These are phyloP conservation scores for Gymnothorax reevesii DNA, from an alignment of 2,797 vertebrate species.

Conservation along the genomic window DNA sequence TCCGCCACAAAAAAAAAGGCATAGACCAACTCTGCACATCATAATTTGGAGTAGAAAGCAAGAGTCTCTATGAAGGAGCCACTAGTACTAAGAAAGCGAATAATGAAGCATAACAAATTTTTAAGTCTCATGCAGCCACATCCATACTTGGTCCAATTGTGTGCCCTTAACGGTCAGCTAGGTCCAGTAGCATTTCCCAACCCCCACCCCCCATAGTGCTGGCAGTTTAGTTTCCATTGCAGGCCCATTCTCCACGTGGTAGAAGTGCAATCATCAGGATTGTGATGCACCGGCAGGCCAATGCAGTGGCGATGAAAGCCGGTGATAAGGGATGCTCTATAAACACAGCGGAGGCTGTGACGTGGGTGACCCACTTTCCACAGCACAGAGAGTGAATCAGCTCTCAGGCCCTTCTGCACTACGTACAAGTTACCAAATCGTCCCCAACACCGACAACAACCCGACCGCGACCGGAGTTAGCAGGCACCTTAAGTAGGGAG, in stretches of 20 bases:
- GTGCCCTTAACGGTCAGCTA: too few relatives aligned
- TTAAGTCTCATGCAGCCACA: too few relatives aligned
- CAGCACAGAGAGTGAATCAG: slow-evolving; percentile 6
- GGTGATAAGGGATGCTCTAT: background rate
- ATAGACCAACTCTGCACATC: too few relatives aligned
- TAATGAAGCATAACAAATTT: too few relatives aligned
- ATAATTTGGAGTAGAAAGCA: too few relatives aligned
- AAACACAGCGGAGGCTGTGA: background rate
- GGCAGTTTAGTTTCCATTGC: background rate
- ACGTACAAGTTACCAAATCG: slow-evolving; percentile 12
- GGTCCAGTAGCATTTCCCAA: background rate
- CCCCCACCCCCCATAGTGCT: background rate
- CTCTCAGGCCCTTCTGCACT: background rate
- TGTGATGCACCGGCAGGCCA: background rate
- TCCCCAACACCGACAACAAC: background rate
- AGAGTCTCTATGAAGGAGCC: too few relatives aligned
- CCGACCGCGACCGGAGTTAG: too few relatives aligned
- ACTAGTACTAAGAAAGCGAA: too few relatives aligned
- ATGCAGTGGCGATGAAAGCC: background rate
- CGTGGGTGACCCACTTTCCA: background rate
- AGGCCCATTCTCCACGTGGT: background rate
- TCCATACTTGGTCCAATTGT: too few relatives aligned
- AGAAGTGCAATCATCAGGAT: background rate
- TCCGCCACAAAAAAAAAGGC: too few relatives aligned
- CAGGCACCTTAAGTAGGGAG: background rate